Conservation (phyloP, 2,888 invertebrate species). For the Coleophora deauratella region DNA sequence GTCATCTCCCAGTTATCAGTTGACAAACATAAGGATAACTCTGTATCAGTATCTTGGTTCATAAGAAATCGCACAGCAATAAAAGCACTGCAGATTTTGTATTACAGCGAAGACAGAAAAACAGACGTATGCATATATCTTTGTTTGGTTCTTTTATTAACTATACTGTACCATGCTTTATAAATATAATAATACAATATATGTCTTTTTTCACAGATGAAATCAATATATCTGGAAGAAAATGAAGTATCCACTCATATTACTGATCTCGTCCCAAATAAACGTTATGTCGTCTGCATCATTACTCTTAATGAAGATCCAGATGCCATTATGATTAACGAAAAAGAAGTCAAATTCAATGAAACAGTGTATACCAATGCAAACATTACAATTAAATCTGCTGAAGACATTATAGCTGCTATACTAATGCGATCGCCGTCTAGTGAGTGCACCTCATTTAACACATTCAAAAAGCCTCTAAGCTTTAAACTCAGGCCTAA, state of each 20-base stretch:
- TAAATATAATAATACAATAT: slow-evolving; percentile 7
- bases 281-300: slow-evolving; percentile 56
- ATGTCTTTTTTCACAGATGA: slow-evolving; percentile 47
- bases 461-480: slow-evolving; percentile 46
- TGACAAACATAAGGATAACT: slow-evolving; percentile 89
- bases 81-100: slow-evolving; percentile 87
- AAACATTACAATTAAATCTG: slow-evolving; percentile 43
- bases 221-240: slow-evolving; percentile 50
- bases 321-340: slow-evolving; percentile 33
- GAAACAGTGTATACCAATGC: slow-evolving; percentile 30
- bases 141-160: background rate
- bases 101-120: slow-evolving; percentile 73
- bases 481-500: slow-evolving; percentile 36
- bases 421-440: slow-evolving; percentile 55
- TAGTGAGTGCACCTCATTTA: slow-evolving; percentile 61
- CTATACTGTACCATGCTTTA: too few species aligned
- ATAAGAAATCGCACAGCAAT: slow-evolving; percentile 89
- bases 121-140: slow-evolving; percentile 34
- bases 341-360: slow-evolving; percentile 29
- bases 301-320: slow-evolving; percentile 50
- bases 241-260: slow-evolving; percentile 51
- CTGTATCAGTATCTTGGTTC: slow-evolving; percentile 91
- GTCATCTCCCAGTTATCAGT: slow-evolving; percentile 87
- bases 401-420: slow-evolving; percentile 47
- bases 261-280: slow-evolving; percentile 43